A percentile compares a stretch with the other conserved stretches of the same genome.
phyloP scores from a whole-genome alignment of 2,888 invertebrate genomes.

The Lordiphosa andalusiaca region DNA sequence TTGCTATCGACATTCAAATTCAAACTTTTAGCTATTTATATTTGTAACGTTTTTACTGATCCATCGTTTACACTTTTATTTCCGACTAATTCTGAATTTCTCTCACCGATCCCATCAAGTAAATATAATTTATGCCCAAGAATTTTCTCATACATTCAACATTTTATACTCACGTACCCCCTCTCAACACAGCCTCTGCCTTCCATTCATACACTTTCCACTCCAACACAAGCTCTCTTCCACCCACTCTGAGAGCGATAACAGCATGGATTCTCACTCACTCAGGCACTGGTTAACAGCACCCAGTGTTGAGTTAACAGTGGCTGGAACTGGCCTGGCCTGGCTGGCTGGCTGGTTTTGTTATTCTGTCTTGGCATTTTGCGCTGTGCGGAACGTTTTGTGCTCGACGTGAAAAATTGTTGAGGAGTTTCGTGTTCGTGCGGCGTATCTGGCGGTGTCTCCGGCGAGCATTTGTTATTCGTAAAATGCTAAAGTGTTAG shows the following conservation, averaged over 20 bases:
- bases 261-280: no score
- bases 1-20: no score
- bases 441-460: slow-evolving; percentile 23
- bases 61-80: no score
- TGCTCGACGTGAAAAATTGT: slow-evolving; percentile 7
- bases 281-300: neutral
- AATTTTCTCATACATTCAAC: no score
- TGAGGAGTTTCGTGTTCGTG: slow-evolving; percentile 21
- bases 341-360: slow-evolving; percentile 4
- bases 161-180: neutral
- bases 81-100: no score
- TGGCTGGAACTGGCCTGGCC: neutral
- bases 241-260: slow-evolving; percentile 2
- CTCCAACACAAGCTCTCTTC: slow-evolving; percentile 1
- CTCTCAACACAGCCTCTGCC: slow-evolving; percentile 12
- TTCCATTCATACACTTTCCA: slow-evolving; percentile 10
- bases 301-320: slow-evolving; percentile 1
- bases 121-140: no score
- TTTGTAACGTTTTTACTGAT: no score
- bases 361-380: slow-evolving; percentile 54
- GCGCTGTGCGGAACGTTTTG: slow-evolving; percentile 40
- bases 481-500: slow-evolving; percentile 48
- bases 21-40: no score
- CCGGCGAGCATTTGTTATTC: slow-evolving; percentile 21
- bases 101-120: no score